phyloP scores from a whole-genome alignment of 1,140 invertebrate species.

The Leucophenga varia region DNA sequence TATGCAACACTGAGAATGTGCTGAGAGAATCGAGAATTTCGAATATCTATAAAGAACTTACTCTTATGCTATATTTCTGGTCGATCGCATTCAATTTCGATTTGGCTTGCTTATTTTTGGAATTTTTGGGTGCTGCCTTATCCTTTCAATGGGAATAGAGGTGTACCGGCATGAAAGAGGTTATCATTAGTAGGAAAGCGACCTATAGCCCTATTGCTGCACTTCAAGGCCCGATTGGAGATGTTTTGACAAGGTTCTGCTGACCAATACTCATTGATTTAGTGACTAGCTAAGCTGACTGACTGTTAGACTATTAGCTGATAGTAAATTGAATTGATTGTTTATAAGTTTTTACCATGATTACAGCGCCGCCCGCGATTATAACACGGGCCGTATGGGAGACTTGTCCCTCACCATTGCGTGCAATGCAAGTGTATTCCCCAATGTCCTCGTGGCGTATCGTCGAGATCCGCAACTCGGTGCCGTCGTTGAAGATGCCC shows the following conservation, averaged over 20 bases:
- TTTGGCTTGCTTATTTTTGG: neutral
- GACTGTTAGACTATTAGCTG: neutral
- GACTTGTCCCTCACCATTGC: slow-evolving; percentile 88
- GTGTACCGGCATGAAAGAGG: too few species aligned
- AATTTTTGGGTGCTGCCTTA: too few species aligned
- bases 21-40: neutral
- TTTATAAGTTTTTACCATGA: slow-evolving; percentile 58
- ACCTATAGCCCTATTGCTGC: too few species aligned
- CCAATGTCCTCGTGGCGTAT: slow-evolving; percentile 88
- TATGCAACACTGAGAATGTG: neutral
- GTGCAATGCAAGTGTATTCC: slow-evolving; percentile 88
- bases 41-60: neutral
- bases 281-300: too few species aligned
- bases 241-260: too few species aligned
- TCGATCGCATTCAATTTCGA: neutral
- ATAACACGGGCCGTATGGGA: slow-evolving; percentile 88
- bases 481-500: slow-evolving; percentile 83
- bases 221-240: too few species aligned
- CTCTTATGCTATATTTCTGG: neutral
- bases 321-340: too few species aligned
- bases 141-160: too few species aligned
- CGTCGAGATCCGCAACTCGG: slow-evolving; percentile 82
- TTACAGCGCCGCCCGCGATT: slow-evolving; percentile 81
- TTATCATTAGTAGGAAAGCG: too few species aligned
- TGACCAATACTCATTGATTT: too few species aligned